Base-by-base conservation (phyloP, 2,888 invertebrate genomes). In the Ophioninae sp. region DNA sequence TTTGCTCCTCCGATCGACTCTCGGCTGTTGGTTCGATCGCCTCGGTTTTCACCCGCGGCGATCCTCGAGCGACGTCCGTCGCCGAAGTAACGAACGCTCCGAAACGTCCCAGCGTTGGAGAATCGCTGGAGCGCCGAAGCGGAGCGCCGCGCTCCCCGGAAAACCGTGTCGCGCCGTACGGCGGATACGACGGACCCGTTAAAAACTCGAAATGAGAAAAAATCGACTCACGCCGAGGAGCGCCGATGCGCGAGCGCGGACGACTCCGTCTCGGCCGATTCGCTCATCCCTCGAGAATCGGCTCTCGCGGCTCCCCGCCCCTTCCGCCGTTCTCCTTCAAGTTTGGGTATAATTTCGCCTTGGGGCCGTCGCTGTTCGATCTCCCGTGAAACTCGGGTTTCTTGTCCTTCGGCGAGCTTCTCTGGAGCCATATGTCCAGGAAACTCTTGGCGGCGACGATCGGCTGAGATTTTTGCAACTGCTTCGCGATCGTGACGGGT, bases 301-400 rank as follows among this genome's bases (percentile, higher is more conserved):
- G 87, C 62, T 93, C 93, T 74, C 93, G 92, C 0, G 93, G 93
- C 70, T 92, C 93, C 57, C 94, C 87, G n/a, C 93, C 93, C 57
- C 94, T 87, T n/a, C 93, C 93, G 62, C 92, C 91, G 10, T 93
- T 93, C 75, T 93, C 92, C 86, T 95, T 95, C 64, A 97, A 93
- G 87, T 97, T 96, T 0, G 96, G 95, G 93, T 98, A 98, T 2
- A 98, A 92, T 84, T 95, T 96, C 0, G 97, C 96, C 62, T 95
- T 93, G 13, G 94, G 93, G 13, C 96, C 94, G 5, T 94, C 94
- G 67, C 92, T 92, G 61, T 93, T 93, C 5, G 93, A 30, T 77
- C 95, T 91, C 0, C 96, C 96, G 44, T 93, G 93, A 90, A 96
- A 96, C 68, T 96, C 95, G 2, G 93, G 93, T 13, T 94, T 93